Evolutionary conservation across 2,888 invertebrate genomes (phyloP), one percentile per base, ranked within the genome.

Genomic region (Parnassius apollo): DNA sequence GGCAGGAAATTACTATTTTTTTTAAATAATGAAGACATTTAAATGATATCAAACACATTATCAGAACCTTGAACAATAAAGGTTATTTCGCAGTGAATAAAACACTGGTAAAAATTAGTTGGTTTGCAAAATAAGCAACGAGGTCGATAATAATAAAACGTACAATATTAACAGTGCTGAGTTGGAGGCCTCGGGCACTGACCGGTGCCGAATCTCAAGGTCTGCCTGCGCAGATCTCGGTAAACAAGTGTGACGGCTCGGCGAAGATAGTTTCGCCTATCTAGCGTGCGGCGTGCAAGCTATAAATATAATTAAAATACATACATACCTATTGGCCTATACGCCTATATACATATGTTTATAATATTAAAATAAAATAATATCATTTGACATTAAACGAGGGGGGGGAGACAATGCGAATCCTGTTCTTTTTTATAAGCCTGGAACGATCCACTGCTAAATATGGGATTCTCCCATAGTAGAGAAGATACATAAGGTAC

Each of bases 151-250:
- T 83, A 82, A 82, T 80, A 83, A 80, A 77, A 82, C 77, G 71
- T 78, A 81, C 77, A 75, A 72, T 77, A 77, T 75, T 77, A 68
- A 75, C 70, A 73, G 71, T 73, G 73, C 76, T 75, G 57, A 76
- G 81, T 75, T 77, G 58, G 58, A 54, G 62, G 62, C 77, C 72
- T 80, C 83, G 88, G 91, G 82, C 89, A 90, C 72, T 90, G 91
- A 90, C 91, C 91, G 88, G 77, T 68, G 88, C 85, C 89, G 80
- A 91, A 91, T 88, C 81, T 90, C 91, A 91, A 91, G 91, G 91
- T 86, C 90, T 83, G 87, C 85, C 55, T 48, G 76, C 82, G 80
- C 79, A 77, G 75, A 81, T 79, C 83, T 86, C 80, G 75, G 87
- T 89, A 90, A 91, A 90, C 90, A 91, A 89, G 84, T 87, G 85